Conservation (phyloP, 2,797 vertebrate species). For the Vireo griseus region DNA sequence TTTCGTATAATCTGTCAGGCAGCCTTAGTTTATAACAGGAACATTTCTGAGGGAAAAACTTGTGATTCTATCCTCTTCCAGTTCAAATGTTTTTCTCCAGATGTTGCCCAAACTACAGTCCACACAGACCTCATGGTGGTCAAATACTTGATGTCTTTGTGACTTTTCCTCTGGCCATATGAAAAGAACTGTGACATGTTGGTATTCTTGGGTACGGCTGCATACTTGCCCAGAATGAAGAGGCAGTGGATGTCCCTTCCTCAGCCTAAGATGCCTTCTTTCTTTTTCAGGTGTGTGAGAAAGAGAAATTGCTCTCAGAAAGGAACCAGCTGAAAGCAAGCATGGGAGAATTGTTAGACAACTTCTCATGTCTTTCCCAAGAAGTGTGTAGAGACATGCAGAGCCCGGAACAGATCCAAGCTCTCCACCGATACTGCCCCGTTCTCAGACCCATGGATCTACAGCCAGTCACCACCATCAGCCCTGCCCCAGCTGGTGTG, state of each 20-base stretch:
- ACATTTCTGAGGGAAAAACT: not conserved
- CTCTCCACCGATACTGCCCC: slow-evolving; percentile 93
- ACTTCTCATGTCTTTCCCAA: slow-evolving; percentile 97
- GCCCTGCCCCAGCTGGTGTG: slow-evolving; percentile 71
- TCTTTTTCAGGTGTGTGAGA: slow-evolving; percentile 88
- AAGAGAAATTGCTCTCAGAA: slow-evolving; percentile 95
- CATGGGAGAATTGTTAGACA: slow-evolving; percentile 98
- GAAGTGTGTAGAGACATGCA: slow-evolving; percentile 96
- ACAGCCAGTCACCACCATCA: slow-evolving; percentile 81
- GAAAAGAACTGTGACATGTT: not conserved
- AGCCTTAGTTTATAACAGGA: not conserved
- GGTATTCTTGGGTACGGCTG: not conserved
- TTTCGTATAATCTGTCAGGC: not conserved
- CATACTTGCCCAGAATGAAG: fast-evolving
- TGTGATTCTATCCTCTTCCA: not conserved
- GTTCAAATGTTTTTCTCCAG: not conserved
- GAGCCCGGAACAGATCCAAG: slow-evolving; percentile 96
- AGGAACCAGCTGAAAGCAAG: slow-evolving; percentile 96
- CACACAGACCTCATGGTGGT: not conserved
- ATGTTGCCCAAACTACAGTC: not conserved
- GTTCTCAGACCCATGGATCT: slow-evolving; percentile 86
- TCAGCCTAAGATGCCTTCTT: not conserved
- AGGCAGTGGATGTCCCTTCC: not conserved
- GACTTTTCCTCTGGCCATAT: not conserved
- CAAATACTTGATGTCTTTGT: not conserved